Evolutionary conservation across 2,888 invertebrate genomes (phyloP).

Genomic region (Sinelater perroti): DNA sequence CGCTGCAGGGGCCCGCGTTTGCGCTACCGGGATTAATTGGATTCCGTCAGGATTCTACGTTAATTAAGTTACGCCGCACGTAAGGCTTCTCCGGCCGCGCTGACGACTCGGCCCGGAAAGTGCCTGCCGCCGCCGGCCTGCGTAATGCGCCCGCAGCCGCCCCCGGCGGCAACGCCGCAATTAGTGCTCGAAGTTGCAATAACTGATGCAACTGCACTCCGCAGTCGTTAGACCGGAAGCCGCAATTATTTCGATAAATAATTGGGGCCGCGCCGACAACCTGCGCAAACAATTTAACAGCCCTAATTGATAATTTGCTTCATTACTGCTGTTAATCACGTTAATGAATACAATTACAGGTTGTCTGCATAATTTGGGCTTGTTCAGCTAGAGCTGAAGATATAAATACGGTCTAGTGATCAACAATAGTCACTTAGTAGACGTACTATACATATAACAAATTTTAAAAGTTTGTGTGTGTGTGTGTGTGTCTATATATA

Average conservation of each 20-base stretch:
- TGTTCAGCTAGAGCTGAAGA: too few species aligned
- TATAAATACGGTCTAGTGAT: too few species aligned
- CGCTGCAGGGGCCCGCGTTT: not conserved
- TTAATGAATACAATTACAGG: constrained; percentile 27
- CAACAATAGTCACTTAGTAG: too few species aligned
- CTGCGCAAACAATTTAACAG: constrained; percentile 19
- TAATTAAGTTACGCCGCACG: not conserved
- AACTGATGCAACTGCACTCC: not conserved
- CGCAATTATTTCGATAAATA: constrained; percentile 25
- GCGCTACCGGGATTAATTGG: not conserved
- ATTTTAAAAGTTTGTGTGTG: too few species aligned
- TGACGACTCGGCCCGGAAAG: too few species aligned
- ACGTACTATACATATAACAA: too few species aligned
- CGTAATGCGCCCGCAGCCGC: too few species aligned
- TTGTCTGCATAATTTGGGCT: constrained; percentile 10
- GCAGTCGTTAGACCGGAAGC: not conserved
- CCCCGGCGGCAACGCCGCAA: too few species aligned
- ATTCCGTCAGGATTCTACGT: not conserved
- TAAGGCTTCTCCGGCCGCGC: too few species aligned
- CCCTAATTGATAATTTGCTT: constrained; percentile 26
- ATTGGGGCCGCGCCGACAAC: constrained; percentile 8
- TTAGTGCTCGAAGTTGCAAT: not conserved
- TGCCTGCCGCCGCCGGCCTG: too few species aligned
- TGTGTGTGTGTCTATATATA: too few species aligned
- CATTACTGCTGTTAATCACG: constrained; percentile 20